These are phyloP conservation scores for Acrocyrtus sp. DNA, from an alignment of 2,888 invertebrate species.

Conservation along the genomic window DNA sequence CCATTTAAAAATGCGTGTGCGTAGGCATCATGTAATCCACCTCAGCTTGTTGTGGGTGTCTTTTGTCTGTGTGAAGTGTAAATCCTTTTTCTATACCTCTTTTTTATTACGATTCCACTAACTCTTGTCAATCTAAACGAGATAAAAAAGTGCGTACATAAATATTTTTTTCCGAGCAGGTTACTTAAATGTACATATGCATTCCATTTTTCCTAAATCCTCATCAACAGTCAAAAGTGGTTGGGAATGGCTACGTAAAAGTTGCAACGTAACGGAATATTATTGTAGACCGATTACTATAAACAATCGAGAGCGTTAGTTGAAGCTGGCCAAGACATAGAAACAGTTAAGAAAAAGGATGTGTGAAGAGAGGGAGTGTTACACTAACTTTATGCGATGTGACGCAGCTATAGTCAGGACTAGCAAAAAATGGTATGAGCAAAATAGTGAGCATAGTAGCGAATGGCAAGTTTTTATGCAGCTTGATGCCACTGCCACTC, in stretches of 20 bases:
- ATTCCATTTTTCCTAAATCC: background rate
- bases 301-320: conserved; percentile 7
- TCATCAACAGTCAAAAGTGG: background rate
- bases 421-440: no score
- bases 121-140: no score
- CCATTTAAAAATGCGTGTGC: background rate
- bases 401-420: no score
- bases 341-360: no score
- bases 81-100: no score
- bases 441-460: no score
- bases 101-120: background rate
- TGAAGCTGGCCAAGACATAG: conserved; percentile 41
- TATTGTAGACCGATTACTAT: background rate
- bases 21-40: background rate
- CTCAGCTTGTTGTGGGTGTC: background rate
- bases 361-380: conserved; percentile 17
- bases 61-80: background rate
- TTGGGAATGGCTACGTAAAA: background rate
- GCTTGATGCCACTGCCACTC: no score
- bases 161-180: no score
- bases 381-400: conserved; percentile 11
- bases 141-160: no score
- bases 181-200: background rate
- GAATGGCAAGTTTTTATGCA: no score
- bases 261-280: conserved; percentile 17